Evolutionary conservation across 2,797 vertebrate genomes (phyloP), one percentile per base, ranked within the genome.

Genomic region (Geotrypetes seraphini): DNA sequence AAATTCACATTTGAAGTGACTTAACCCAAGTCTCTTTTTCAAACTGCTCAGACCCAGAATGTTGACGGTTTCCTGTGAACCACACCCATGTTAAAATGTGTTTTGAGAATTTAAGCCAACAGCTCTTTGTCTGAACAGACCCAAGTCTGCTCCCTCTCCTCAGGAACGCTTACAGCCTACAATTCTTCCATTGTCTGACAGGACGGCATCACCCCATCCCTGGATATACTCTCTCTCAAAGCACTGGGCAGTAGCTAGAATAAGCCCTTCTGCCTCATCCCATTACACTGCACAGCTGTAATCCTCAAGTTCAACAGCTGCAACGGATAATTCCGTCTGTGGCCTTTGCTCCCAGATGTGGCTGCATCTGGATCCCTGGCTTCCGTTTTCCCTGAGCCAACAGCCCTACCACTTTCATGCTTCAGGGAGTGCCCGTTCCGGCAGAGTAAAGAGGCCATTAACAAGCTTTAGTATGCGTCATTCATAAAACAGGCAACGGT

Each of bases 121-220:
- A 31, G 0, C n/a, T 41, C 19, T 32, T 7, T 33, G 30, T 15
- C n/a, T n/a, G n/a, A n/a, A n/a, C n/a, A n/a, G 49, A 27, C n/a
- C n/a, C n/a, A n/a, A n/a, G n/a, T n/a, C n/a, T 25, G 20, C 30
- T 12, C n/a, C 12, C 13, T 32, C 13, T 35, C 19, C n/a, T n/a
- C n/a, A n/a, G n/a, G n/a, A n/a, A n/a, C 34, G 36, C 16, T 15
- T 5, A 18, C 6, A 34, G 33, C 26, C 4, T 10, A 48, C 29
- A 48, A 53, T 43, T 40, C 7, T 19, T 16, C 28, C 19, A 33
- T 37, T 49, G 43, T 42, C 30, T 15, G 34, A 7, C 25, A 5
- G 12, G 36, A n/a, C 16, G 7, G 13, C 11, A 12, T 27, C 40
- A 30, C 25, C 39, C 25, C 10, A 12, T n/a, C n/a, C n/a, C 10